Conservation (phyloP, 2,888 invertebrate species). For the Sarcophaga caerulescens region DNA sequence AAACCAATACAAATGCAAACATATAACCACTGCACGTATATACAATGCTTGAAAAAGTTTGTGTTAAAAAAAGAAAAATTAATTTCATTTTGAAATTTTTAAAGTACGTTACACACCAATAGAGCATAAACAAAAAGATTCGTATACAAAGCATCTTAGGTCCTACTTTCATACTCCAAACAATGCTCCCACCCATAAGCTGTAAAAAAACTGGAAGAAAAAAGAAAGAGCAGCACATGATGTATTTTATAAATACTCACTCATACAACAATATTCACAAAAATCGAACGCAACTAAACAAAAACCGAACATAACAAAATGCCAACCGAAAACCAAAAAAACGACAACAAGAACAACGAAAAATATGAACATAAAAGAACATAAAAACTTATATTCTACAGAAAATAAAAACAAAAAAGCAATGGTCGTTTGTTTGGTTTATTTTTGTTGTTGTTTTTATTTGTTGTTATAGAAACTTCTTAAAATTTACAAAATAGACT, state of each 20-base stretch:
- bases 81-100: slow-evolving; percentile 52
- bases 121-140: slow-evolving; percentile 56
- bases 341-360: no score
- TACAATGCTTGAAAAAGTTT: slow-evolving; percentile 38
- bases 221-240: not conserved
- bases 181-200: not conserved
- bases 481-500: slow-evolving; percentile 58
- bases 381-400: no score
- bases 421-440: not conserved
- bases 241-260: slow-evolving; percentile 5
- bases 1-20: not conserved
- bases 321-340: no score
- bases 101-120: slow-evolving; percentile 54
- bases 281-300: slow-evolving; percentile 13
- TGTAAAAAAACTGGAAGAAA: not conserved
- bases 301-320: no score
- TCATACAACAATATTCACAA: not conserved
- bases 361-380: no score
- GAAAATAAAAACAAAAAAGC: slow-evolving; percentile 21
- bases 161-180: not conserved
- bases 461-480: not conserved
- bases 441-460: not conserved
- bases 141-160: slow-evolving; percentile 28
- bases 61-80: slow-evolving; percentile 8
- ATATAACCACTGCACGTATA: not conserved